phyloP scores from a whole-genome alignment of 2,113 vertebrate genomes.

The Vidua chalybeata region DNA sequence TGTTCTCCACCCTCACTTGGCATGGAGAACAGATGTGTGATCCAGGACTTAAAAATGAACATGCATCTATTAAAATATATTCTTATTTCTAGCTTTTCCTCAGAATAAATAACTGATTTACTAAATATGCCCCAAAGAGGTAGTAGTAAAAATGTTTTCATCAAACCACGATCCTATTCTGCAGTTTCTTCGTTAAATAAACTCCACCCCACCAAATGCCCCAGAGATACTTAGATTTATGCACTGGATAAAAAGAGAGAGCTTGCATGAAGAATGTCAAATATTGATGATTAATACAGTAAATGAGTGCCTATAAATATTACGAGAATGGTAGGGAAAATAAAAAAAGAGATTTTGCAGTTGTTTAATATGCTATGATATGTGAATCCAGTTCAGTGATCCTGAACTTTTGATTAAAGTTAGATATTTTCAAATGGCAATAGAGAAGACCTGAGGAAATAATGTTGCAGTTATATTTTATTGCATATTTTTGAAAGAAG shows the following conservation, averaged over 20 bases:
- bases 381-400: not conserved
- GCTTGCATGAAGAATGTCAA: not conserved
- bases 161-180: not conserved
- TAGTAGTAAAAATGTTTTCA: not conserved
- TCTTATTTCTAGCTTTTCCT: slow-evolving; percentile 8
- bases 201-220: rapidly evolving
- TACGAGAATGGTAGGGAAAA: not conserved
- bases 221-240: not conserved
- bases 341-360: not conserved
- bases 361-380: not conserved
- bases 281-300: not conserved
- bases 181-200: not conserved
- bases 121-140: not conserved
- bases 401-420: not conserved
- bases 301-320: not conserved
- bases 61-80: not conserved
- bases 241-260: not conserved
- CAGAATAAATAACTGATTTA: not conserved
- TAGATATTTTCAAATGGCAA: not conserved
- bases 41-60: not conserved
- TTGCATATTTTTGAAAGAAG: not conserved
- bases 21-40: not conserved
- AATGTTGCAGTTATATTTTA: not conserved
- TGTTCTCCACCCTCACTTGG: not conserved
- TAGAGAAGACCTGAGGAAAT: not conserved